Conservation (phyloP, 2,888 invertebrate genomes). For the Drosophila flavopinicola region DNA sequence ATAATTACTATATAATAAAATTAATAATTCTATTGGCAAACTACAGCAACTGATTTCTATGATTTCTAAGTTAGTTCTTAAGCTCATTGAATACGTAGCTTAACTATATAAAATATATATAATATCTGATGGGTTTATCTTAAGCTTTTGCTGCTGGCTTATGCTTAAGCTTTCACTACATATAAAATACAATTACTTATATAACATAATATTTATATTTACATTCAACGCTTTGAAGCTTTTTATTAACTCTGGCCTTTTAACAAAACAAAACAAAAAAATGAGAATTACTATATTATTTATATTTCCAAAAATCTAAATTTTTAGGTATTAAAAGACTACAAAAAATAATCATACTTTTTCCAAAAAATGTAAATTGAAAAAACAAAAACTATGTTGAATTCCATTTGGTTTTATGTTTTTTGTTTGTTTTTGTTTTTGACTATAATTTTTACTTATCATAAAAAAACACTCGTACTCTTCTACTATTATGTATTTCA, state of each 20-base stretch:
- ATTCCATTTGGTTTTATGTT: conserved; percentile 50
- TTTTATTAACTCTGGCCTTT: conserved; percentile 33
- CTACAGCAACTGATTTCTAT: conserved; percentile 24
- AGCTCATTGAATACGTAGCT: conserved; percentile 14
- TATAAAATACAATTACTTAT: conserved; percentile 10
- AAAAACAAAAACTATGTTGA: conserved; percentile 13
- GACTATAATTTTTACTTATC: conserved; percentile 57
- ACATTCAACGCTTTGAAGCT: conserved; percentile 23
- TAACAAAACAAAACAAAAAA: conserved; percentile 10
- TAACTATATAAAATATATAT: conserved; percentile 1
- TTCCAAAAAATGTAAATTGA: conserved; percentile 20
- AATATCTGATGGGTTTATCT: conserved; percentile 2
- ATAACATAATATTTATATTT: conserved; percentile 10
- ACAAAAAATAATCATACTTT: not conserved
- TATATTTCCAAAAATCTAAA: not conserved
- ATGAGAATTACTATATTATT: not conserved
- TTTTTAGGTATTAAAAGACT: conserved; percentile 6
- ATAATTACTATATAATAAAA: conserved; percentile 2
- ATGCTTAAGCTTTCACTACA: conserved; percentile 34
- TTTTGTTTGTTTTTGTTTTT: conserved; percentile 27
- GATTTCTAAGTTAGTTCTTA: conserved; percentile 43
- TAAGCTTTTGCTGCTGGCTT: conserved; percentile 45
- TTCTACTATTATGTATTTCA: conserved; percentile 83
- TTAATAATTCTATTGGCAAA: conserved; percentile 34
- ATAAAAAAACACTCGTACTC: conserved; percentile 71